Base-by-base conservation (phyloP, 2,113 vertebrate genomes). In the Phylloscopus trochiloides region DNA sequence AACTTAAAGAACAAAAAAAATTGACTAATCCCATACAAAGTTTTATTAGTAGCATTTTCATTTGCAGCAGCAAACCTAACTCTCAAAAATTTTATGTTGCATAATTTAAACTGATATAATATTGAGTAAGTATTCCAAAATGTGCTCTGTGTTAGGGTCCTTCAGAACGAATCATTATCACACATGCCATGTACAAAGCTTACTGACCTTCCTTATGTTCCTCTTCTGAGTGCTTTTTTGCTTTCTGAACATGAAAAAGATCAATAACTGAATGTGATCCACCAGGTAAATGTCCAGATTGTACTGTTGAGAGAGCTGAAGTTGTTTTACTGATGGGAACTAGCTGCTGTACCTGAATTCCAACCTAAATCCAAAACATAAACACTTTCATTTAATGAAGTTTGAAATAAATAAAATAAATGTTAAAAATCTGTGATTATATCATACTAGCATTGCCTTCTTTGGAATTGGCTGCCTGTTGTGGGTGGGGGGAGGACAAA, bases 311-410 rank as follows among this genome's bases (percentile, higher is more conserved):
- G 65, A 43, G 80, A 25, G 97, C 54, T 2, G 97, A 96, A 26
- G 86, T 81, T 32, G 81, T 96, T 55, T 96, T 95, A 87, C 94
- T 97, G 86, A 96, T 92, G 78, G 98, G 98, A 88, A 99, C 97
- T 75, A 99, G 97, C 65, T 99, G 98, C 75, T 99, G 99, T 71
- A 99, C 98, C 70, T 99, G 99, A 97, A 99, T 99, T 83, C 99
- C 99, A 89, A 98, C 98, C 98, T 98, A 93, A 84, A 97, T 65
- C 13, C 65, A 91, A 68, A 89, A 91, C 43, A 94, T 29, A 10
- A 79, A 76, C 11, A 66, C 6, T 54, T 52, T 58, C 0, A 50
- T 72, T 78, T 85, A 26, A 75, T 43, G 7, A 80, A 59, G 65
- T 65, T 72, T 58, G 45, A 57, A 82, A 40, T n/a, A 52, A 59